Evolutionary conservation across 2,888 invertebrate genomes (phyloP), one percentile per base, ranked within the genome.

Genomic region (Heteromyza rotundicornis): DNA sequence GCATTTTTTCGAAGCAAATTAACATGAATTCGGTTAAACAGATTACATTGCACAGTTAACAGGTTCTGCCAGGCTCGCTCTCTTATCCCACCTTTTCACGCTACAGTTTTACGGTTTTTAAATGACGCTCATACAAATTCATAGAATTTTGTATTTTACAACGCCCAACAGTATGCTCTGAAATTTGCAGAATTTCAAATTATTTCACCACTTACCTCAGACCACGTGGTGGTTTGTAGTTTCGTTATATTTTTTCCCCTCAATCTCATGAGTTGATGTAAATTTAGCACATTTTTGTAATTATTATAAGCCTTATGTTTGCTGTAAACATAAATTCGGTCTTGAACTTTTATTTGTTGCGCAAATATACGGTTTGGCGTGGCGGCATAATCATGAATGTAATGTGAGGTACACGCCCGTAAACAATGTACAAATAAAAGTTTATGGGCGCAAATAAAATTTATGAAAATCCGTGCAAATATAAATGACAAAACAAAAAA

Each of bases 141-240:
- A 78, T 78, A 75, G 80, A 78, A 80, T 80, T 80, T 79, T 76
- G 73, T 76, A 78, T 79, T 77, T 77, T 68, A 80, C 71, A 75
- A 66, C 73, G 73, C 76, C 78, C 77, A 72, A 74, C 73, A 72
- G 77, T 67, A 67, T 68, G 68, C 68, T n/a, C n/a, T n/a, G n/a
- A n/a, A n/a, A n/a, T n/a, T n/a, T n/a, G n/a, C n/a, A n/a, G n/a
- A n/a, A n/a, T n/a, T n/a, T n/a, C n/a, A n/a, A n/a, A n/a, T n/a
- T n/a, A n/a, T n/a, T n/a, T n/a, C n/a, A n/a, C n/a, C n/a, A n/a
- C n/a, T n/a, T n/a, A n/a, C n/a, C n/a, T n/a, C n/a, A n/a, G n/a
- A n/a, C n/a, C n/a, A n/a, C n/a, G 54, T 51, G 51, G 40, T 17
- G 2, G 24, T 54, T 19, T 47, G 50, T 1, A 40, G 12, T 22